Base-by-base conservation (phyloP, 2,113 vertebrate genomes). In the Menura novaehollandiae region DNA sequence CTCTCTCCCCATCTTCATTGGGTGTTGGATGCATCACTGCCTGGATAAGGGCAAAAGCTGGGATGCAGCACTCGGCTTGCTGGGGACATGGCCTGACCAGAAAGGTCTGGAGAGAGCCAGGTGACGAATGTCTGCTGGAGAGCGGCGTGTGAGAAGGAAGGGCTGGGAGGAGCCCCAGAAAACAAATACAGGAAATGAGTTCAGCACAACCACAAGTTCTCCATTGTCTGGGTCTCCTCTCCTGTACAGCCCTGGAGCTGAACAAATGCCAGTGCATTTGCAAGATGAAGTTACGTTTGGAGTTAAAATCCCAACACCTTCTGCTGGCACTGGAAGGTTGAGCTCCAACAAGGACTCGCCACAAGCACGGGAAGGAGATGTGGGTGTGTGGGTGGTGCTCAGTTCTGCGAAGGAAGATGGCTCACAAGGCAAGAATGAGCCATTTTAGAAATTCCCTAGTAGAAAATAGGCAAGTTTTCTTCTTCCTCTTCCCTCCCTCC, bases 151-250 rank as follows among this genome's bases (percentile, higher is more conserved):
- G 89, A 82, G 79, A 15, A 93, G 91, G 93, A 92, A 95, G 76
- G 59, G 83, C 85, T 90, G 91, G 93, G 93, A 92, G 91, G 96
- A 87, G 90, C 46, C 22, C 10, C 6, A 0, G 41, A 41, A 91
- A 89, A 96, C 95, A 95, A 97, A 91, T 39, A 78, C 96, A 91
- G 96, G 96, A 97, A 97, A 95, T 89, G 89, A 96, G 91, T 64
- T 95, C 85, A 95, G 90, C 85, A 17, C 32, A 86, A 96, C 96
- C 95, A 35, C 95, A 96, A 96, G 86, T 96, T 95, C 96, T 95
- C 87, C 47, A 95, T 97, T 97, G 96, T 96, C 84, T 93, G 8
- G 67, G 81, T 74, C 77, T 64, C 53, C 1, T 71, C 23, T 62
- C 28, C 75, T 91, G 35, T 56, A 76, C 85, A 67, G 8, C 37